Conservation (phyloP, 2,113 vertebrate species). For the Octodon degus region DNA sequence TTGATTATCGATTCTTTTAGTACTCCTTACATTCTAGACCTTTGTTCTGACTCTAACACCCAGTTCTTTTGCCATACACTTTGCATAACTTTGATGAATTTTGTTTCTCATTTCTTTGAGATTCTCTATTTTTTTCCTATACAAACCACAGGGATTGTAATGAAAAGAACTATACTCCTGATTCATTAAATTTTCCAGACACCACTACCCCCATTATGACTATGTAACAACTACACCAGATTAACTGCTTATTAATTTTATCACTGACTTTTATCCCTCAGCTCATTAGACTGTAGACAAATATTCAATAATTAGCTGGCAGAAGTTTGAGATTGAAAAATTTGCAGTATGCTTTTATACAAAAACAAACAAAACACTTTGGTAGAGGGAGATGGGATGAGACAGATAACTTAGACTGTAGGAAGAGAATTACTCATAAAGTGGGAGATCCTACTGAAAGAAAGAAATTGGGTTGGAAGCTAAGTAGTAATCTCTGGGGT, state of each 20-base stretch:
- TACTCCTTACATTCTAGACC: neutral
- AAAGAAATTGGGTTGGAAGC: neutral
- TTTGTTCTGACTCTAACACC: neutral
- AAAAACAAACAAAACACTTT: neutral
- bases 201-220: neutral
- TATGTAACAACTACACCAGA: neutral
- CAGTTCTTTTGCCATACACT: neutral
- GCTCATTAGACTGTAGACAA: neutral
- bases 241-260: neutral
- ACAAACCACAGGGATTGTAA: no score
- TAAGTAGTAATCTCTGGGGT: neutral
- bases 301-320: neutral
- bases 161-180: neutral
- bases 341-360: neutral
- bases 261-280: neutral
- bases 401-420: neutral
- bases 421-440: neutral
- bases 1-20: neutral
- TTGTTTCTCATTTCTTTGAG: neutral
- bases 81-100: neutral
- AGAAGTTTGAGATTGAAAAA: neutral
- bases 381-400: neutral
- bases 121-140: neutral
- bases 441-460: neutral
- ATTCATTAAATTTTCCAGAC: neutral